Evolutionary conservation across 2,888 invertebrate species (phyloP).

Genomic region (Eupithecia abbreviata): DNA sequence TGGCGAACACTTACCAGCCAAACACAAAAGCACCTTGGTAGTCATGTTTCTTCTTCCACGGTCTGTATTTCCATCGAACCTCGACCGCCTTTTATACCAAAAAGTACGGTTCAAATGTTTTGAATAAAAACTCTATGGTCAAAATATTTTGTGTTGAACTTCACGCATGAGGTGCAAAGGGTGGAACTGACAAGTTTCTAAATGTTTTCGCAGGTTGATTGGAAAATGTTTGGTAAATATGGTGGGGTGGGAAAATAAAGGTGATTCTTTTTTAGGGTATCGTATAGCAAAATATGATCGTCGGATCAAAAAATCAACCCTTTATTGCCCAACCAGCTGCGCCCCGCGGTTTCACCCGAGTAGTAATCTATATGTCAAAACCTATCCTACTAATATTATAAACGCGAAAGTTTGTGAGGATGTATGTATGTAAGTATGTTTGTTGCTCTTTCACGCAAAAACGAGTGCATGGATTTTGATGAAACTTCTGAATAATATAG

Average conservation of each 20-base stretch:
- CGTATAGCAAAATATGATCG: background rate
- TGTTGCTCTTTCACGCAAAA: too few species aligned
- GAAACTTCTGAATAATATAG: too few species aligned
- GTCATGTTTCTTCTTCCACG: background rate
- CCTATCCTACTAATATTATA: too few species aligned
- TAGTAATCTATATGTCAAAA: too few species aligned
- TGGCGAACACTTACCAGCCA: slow-evolving; percentile 6
- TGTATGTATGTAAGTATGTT: too few species aligned
- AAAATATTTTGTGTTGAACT: background rate
- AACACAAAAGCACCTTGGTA: background rate
- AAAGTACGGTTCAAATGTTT: slow-evolving; percentile 1
- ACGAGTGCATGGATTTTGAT: too few species aligned
- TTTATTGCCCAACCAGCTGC: too few species aligned
- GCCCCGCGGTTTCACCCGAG: too few species aligned
- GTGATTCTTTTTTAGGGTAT: background rate
- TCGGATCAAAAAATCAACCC: background rate
- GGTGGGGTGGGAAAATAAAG: background rate
- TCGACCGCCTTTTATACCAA: background rate
- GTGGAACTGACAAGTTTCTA: background rate
- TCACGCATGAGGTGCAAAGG: background rate
- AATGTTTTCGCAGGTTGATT: slow-evolving; percentile 7
- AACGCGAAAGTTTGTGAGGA: too few species aligned
- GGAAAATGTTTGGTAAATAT: slow-evolving; percentile 8
- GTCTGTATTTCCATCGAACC: background rate
- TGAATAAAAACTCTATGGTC: background rate